Evolutionary conservation across 1,140 invertebrate genomes (phyloP).

Genomic region (Plutomurus gul): DNA sequence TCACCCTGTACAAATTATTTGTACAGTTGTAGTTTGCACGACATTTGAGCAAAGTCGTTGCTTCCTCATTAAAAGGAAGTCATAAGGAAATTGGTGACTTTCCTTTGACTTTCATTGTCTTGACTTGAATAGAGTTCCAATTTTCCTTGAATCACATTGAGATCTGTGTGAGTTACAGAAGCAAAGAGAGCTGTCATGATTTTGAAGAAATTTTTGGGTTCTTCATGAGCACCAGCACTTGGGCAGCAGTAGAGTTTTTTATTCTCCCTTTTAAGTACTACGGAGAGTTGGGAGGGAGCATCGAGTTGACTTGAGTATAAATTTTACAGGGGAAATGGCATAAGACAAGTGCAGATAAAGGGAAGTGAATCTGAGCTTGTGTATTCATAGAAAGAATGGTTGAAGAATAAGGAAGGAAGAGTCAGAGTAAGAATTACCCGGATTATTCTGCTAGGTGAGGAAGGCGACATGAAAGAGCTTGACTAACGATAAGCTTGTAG

Average conservation of each 20-base stretch:
- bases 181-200: slow-evolving; percentile 5
- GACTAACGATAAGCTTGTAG: neutral
- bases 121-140: too few species aligned
- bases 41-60: too few species aligned
- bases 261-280: too few species aligned
- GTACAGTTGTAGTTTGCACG: too few species aligned
- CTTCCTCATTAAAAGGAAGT: too few species aligned
- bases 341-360: too few species aligned
- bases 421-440: slow-evolving; percentile 1
- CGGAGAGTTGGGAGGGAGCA: too few species aligned
- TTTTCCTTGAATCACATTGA: slow-evolving; percentile 29
- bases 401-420: slow-evolving; percentile 8
- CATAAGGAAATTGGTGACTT: too few species aligned
- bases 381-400: neutral
- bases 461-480: neutral
- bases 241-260: too few species aligned
- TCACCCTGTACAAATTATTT: too few species aligned
- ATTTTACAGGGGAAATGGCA: too few species aligned
- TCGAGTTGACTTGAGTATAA: too few species aligned
- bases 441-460: neutral
- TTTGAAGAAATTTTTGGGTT: neutral
- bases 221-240: neutral
- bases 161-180: slow-evolving; percentile 5
- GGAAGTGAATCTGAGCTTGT: neutral
- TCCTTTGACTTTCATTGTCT: neutral